phyloP scores from a whole-genome alignment of 2,113 vertebrate genomes.

The Elgaria multicarinata region DNA sequence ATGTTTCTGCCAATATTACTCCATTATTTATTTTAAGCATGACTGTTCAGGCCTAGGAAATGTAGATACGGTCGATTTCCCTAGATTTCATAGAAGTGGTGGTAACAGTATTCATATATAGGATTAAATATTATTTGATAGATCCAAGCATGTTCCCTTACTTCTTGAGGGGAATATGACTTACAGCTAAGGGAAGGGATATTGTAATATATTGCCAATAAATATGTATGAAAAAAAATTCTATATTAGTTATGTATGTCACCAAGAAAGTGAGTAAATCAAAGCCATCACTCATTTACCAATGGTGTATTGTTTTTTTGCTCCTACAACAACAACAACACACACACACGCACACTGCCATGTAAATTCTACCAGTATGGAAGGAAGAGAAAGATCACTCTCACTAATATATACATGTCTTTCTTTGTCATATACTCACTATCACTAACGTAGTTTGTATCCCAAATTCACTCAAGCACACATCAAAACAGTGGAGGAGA shows the following conservation, averaged over 20 bases:
- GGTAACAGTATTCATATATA: slow-evolving; percentile 39
- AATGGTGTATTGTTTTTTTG: not conserved
- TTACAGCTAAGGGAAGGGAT: slow-evolving; percentile 13
- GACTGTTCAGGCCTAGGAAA: slow-evolving; percentile 55
- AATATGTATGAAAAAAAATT: slow-evolving; percentile 32
- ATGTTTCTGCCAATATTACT: slow-evolving; percentile 68
- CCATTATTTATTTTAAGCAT: slow-evolving; percentile 53
- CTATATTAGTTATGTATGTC: slow-evolving; percentile 26
- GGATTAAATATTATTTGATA: slow-evolving; percentile 55
- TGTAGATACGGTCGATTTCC: slow-evolving; percentile 42
- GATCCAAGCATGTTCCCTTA: slow-evolving; percentile 2
- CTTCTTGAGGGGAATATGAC: not conserved
- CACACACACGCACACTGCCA: too few relatives aligned
- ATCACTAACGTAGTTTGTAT: not conserved
- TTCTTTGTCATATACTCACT: not conserved
- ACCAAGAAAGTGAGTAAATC: not conserved
- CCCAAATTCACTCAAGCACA: not conserved
- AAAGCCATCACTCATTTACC: not conserved
- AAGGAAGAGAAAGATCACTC: not conserved
- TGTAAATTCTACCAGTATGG: not conserved
- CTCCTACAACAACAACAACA: too few relatives aligned
- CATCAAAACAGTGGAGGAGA: not conserved
- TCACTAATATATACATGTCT: not conserved
- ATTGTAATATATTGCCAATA: slow-evolving; percentile 29
- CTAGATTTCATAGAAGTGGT: slow-evolving; percentile 42